Conservation (phyloP, 2,888 invertebrate species). For the Ectropis crepuscularia region DNA sequence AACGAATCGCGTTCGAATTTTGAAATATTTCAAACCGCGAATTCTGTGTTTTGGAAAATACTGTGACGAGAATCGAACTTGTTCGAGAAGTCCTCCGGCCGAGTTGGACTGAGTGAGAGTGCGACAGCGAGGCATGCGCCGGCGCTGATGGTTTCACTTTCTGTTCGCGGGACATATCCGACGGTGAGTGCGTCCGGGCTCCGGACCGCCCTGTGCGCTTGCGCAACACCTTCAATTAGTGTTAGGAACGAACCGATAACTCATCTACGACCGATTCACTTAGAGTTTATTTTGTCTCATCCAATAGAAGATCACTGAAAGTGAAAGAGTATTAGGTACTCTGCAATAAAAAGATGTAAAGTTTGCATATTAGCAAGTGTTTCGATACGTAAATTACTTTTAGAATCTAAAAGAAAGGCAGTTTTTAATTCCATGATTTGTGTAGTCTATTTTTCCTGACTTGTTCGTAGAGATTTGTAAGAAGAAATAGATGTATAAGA, state of each 20-base stretch:
- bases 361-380: too few species aligned
- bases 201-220: conserved; percentile 35
- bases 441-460: too few species aligned
- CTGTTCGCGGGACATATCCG: conserved; percentile 69
- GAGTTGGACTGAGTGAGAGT: conserved; percentile 62
- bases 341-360: too few species aligned
- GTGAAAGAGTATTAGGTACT: not conserved
- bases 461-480: too few species aligned
- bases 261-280: not conserved
- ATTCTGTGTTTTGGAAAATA: conserved; percentile 39
- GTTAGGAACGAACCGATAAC: conserved; percentile 14
- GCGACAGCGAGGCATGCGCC: conserved; percentile 51
- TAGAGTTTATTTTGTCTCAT: too few species aligned
- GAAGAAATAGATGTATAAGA: not conserved
- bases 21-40: conserved; percentile 51
- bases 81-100: conserved; percentile 1
- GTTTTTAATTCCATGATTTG: too few species aligned
- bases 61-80: conserved; percentile 17
- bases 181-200: conserved; percentile 68
- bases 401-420: too few species aligned
- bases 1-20: conserved; percentile 58
- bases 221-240: conserved; percentile 20
- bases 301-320: not conserved
- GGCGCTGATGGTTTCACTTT: conserved; percentile 71
- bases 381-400: too few species aligned